A percentile compares a stretch with the other conserved stretches of the same genome.
Evolutionary conservation across 2,888 invertebrate species (phyloP).

Genomic region (Cryptus armator): DNA sequence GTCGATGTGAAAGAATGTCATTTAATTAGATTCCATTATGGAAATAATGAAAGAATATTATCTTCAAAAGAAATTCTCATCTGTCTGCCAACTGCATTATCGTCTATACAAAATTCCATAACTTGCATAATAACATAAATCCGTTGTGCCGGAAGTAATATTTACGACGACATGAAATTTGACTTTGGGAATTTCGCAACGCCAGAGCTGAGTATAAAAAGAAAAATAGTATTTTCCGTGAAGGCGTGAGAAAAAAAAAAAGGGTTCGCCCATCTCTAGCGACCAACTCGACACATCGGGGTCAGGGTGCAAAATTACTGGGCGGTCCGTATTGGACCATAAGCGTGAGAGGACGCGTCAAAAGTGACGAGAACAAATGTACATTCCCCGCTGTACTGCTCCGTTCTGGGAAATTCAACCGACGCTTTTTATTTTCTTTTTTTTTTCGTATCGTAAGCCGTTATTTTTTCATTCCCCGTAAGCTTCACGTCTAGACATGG

Average conservation of each 20-base stretch:
- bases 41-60: no score
- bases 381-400: background rate
- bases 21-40: no score
- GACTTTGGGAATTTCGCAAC: no score
- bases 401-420: background rate
- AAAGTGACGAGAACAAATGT: constrained; percentile 13
- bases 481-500: background rate
- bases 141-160: no score
- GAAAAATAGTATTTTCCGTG: no score
- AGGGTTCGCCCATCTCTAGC: background rate
- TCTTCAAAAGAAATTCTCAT: no score
- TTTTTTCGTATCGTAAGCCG: background rate
- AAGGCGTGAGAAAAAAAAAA: background rate
- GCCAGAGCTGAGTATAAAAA: no score
- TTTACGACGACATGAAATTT: no score
- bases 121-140: no score
- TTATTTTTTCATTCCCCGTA: background rate
- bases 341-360: background rate
- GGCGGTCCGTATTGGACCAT: background rate
- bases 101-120: no score
- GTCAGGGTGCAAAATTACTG: constrained; percentile 2
- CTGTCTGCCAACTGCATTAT: no score
- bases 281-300: background rate
- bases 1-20: no score
- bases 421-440: background rate